Evolutionary conservation across 2,113 vertebrate genomes (phyloP).

Genomic region (Spheniscus mendiculus): DNA sequence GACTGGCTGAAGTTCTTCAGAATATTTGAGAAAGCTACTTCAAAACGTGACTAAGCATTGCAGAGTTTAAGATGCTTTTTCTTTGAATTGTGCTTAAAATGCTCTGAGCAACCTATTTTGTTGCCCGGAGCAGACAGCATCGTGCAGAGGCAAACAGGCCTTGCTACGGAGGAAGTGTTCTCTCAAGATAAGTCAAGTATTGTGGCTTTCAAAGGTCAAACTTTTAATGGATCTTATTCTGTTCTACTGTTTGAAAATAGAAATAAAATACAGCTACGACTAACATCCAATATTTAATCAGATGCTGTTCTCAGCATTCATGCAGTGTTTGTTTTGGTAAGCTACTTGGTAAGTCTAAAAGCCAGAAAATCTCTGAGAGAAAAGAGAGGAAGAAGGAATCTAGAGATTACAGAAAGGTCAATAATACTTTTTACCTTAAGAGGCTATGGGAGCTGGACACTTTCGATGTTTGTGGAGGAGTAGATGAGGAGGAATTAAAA

Average conservation of each 20-base stretch:
- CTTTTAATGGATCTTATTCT: conserved; percentile 11
- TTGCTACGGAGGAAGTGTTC: background rate
- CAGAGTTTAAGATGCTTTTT: background rate
- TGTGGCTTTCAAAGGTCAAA: conserved; percentile 55
- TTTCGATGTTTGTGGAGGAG: background rate
- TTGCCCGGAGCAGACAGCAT: background rate
- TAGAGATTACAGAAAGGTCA: background rate
- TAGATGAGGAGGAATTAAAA: background rate
- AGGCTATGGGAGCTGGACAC: background rate
- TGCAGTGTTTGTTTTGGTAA: conserved; percentile 39
- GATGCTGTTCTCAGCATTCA: conserved; percentile 18
- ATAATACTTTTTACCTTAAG: background rate
- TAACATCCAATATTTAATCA: conserved; percentile 47
- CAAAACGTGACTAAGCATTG: background rate
- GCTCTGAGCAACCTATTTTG: background rate
- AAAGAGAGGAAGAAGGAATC: background rate
- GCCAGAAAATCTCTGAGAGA: background rate
- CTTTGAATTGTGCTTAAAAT: background rate
- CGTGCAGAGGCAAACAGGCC: background rate
- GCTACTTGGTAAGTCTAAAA: background rate
- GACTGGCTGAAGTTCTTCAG: background rate
- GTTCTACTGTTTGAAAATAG: conserved; percentile 37
- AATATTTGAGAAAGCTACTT: background rate
- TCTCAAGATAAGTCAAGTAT: conserved; percentile 35
- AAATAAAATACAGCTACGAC: conserved; percentile 37